These are phyloP conservation scores for Prionace glauca DNA, from an alignment of 2,797 vertebrate genomes.

Conservation along the genomic window DNA sequence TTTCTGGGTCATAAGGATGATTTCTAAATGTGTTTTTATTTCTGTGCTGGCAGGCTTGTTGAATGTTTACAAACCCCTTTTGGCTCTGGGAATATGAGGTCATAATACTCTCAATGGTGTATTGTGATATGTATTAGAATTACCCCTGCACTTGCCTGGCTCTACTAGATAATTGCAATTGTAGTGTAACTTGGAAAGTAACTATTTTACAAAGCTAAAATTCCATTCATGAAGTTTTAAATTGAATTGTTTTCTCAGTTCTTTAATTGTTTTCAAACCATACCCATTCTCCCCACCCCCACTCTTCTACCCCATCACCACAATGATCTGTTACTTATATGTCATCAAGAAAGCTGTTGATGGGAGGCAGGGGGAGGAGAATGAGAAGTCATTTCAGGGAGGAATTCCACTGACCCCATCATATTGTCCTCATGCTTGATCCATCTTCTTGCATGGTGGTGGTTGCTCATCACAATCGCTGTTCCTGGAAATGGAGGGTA, in stretches of 20 bases:
- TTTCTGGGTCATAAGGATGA: background rate
- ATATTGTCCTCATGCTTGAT: background rate
- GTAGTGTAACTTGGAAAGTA: background rate
- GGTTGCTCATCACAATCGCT: background rate
- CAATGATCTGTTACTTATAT: background rate
- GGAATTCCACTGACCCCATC: background rate
- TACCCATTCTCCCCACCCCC: background rate
- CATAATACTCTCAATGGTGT: background rate
- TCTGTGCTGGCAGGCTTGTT: background rate
- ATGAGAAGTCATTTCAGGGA: background rate
- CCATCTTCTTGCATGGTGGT: background rate
- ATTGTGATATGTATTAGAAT: background rate
- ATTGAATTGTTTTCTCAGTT: background rate
- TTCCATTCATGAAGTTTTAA: background rate
- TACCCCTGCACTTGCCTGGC: background rate
- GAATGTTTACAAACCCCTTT: background rate
- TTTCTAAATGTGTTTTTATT: constrained; percentile 29
- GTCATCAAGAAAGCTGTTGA: background rate
- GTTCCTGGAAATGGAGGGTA: background rate
- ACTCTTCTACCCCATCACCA: background rate
- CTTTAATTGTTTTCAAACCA: background rate
- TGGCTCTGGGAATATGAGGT: background rate
- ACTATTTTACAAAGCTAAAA: background rate
- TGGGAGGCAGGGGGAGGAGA: background rate
- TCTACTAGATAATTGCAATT: too few species aligned